Evolutionary conservation across 2,888 invertebrate genomes (phyloP), one percentile per base, ranked within the genome.

Genomic region (Drosophila flavopinicola): DNA sequence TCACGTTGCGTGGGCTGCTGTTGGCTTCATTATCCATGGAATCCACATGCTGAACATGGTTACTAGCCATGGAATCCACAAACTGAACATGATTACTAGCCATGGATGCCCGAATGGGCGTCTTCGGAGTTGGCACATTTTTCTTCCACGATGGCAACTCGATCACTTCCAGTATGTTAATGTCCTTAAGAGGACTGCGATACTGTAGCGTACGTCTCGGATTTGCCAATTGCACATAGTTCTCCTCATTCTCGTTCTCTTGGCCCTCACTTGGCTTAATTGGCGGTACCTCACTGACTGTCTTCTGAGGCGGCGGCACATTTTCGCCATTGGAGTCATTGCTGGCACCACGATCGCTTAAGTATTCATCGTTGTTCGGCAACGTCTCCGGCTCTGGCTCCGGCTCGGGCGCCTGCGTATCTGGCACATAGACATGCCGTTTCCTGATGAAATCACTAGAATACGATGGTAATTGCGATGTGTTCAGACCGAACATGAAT

Each of bases 251-350:
- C 20, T 71, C 63, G 20, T 66, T 70, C 2, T 66, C 69, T 42
- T 85, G 75, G 5, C 66, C 67, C 13, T 60, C 60, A 1, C 13
- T 6, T 13, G 48, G 6, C 4, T 10, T 9, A 1, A 41, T 32
- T 33, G 57, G 10, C 6, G 23, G 33, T 6, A 6, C 11, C 3
- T 38, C 23, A 32, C 57, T 3, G 0, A 32, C 1, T n/a, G 33
- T 1, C n/a, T 39, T 0, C 7, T 10, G 11, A 13, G 13, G n/a
- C 0, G 90, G 90, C 0, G 88, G 77, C 11, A 78, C 59, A 67
- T 90, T 90, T 69, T 90, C 90, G 2, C 75, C 79, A 61, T 90
- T 88, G 0, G 90, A 90, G 66, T 90, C 80, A 47, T 89, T 88
- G 6, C 2, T 52, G 38, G 20, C 11, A 1, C 32, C 32, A 5